These are phyloP conservation scores for Belonocnema kinseyi DNA, from an alignment of 1,140 invertebrate species.

Conservation along the genomic window DNA sequence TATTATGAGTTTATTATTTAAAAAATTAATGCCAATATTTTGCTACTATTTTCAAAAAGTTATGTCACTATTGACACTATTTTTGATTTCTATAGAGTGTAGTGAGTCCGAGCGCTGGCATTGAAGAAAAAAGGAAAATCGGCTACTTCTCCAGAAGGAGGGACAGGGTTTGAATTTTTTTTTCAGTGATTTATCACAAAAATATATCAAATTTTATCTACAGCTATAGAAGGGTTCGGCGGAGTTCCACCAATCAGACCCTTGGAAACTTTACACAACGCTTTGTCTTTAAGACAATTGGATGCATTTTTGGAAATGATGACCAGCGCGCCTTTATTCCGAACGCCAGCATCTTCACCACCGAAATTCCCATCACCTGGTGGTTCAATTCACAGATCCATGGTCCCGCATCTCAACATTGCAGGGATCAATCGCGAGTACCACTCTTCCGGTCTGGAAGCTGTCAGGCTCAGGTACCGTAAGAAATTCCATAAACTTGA, in stretches of 20 bases:
- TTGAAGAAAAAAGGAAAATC: too few relatives aligned
- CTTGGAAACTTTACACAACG: conserved; percentile 96
- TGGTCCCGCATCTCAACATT: conserved; percentile 63
- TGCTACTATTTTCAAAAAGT: too few relatives aligned
- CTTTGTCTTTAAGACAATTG: conserved; percentile 91
- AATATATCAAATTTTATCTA: conserved; percentile 41
- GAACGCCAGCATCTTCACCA: conserved; percentile 83
- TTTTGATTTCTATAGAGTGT: too few relatives aligned
- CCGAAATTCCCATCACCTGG: conserved; percentile 78
- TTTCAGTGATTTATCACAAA: background rate
- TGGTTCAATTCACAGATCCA: conserved; percentile 59
- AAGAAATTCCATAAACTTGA: conserved; percentile 64
- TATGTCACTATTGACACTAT: too few relatives aligned
- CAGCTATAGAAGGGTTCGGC: conserved; percentile 87
- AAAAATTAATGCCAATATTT: too few relatives aligned
- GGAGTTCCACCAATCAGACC: conserved; percentile 95
- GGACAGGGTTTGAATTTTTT: too few relatives aligned
- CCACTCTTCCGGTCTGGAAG: conserved; percentile 73
- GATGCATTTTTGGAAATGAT: conserved; percentile 91
- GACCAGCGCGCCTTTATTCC: conserved; percentile 82
- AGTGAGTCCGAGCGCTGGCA: too few relatives aligned
- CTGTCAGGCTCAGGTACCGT: conserved; percentile 69
- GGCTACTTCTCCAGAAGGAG: too few relatives aligned
- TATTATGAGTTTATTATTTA: too few relatives aligned
- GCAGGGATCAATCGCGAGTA: conserved; percentile 66